Evolutionary conservation across 2,888 invertebrate species (phyloP).

Genomic region (Cecidostiba fungosa): DNA sequence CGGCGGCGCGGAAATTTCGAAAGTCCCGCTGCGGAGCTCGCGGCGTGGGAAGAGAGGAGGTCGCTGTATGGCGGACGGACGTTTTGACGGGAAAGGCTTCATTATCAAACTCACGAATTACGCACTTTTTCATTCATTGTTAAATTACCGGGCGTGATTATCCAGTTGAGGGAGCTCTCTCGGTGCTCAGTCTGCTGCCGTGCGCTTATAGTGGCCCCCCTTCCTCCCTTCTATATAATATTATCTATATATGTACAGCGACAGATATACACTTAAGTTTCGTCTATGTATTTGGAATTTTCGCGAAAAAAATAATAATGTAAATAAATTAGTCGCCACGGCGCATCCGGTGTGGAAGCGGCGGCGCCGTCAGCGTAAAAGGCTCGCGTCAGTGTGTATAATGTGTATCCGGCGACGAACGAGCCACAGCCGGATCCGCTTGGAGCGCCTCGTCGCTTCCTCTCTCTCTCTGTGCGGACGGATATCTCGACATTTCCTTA

Average conservation of each 20-base stretch:
- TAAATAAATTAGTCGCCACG: too few species aligned
- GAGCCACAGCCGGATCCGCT: conserved; percentile 52
- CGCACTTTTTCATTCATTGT: conserved; percentile 70
- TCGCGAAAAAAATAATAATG: too few species aligned
- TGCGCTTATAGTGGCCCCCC: too few species aligned
- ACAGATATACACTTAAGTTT: too few species aligned
- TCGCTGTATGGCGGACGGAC: conserved; percentile 44
- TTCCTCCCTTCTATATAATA: too few species aligned
- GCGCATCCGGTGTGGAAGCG: too few species aligned
- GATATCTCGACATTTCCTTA: conserved; percentile 64
- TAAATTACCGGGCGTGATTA: conserved; percentile 69
- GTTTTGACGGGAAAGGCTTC: conserved; percentile 66
- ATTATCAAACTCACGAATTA: conserved; percentile 66
- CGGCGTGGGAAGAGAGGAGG: conserved; percentile 65
- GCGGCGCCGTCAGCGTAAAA: too few species aligned
- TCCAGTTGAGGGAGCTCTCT: conserved; percentile 65
- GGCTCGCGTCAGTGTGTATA: too few species aligned
- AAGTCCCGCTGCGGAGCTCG: conserved; percentile 36
- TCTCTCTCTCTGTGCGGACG: conserved; percentile 59
- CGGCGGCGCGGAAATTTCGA: conserved; percentile 56
- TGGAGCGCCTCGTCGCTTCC: conserved; percentile 57
- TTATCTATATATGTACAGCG: too few species aligned
- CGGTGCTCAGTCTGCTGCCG: conserved; percentile 47
- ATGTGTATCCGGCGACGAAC: too few species aligned
- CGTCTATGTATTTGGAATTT: too few species aligned